phyloP scores from a whole-genome alignment of 2,888 invertebrate genomes.

The Mimas tiliae region DNA sequence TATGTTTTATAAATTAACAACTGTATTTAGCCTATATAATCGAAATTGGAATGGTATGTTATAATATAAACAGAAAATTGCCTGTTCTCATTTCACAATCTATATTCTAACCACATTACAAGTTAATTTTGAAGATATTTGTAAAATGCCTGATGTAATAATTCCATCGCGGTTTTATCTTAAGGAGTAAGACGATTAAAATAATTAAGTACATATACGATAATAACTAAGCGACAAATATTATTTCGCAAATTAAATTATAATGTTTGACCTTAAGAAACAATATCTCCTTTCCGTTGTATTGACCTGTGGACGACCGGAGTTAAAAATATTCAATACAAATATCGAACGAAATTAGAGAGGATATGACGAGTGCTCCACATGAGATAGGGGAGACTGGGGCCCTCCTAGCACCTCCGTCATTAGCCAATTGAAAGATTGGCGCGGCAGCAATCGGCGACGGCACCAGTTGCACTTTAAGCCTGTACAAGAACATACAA shows the following conservation, averaged over 20 bases:
- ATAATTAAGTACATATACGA: no score
- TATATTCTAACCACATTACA: no score
- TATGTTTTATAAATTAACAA: no score
- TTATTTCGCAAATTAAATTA: background rate
- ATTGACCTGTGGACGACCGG: conserved; percentile 42
- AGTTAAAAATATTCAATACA: conserved; percentile 44
- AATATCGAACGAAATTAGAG: conserved; percentile 59
- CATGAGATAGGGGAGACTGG: conserved; percentile 73
- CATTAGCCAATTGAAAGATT: conserved; percentile 80
- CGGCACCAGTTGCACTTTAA: conserved; percentile 59
- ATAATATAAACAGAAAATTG: no score
- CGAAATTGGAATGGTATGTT: no score
- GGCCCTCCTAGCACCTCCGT: conserved; percentile 70
- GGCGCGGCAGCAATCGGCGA: conserved; percentile 62
- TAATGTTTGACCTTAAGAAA: background rate
- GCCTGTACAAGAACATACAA: conserved; percentile 53
- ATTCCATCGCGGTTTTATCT: no score
- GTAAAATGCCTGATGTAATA: no score
- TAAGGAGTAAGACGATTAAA: no score
- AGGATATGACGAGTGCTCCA: conserved; percentile 68
- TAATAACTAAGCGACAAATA: no score
- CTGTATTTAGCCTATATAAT: no score
- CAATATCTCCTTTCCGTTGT: conserved; percentile 28
- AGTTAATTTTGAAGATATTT: no score
- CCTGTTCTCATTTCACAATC: no score